Evolutionary conservation across 2,797 vertebrate genomes (phyloP), one percentile per base, ranked within the genome.

Genomic region (Danio choprae): DNA sequence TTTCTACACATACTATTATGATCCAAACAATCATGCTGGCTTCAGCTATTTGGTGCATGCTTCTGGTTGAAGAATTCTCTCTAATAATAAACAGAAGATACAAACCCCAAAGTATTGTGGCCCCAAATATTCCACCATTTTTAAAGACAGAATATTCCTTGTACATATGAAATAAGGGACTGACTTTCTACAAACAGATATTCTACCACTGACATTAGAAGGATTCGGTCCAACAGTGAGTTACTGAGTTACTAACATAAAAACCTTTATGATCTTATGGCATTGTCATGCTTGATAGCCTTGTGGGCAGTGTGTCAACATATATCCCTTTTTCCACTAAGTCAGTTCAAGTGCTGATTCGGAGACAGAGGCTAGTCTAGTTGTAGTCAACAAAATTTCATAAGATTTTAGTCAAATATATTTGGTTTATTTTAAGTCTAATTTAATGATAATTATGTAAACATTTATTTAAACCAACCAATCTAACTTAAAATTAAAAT

Each of bases 41-140:
- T 41, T 63, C 59, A 75, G 72, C 29, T 50, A 29, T 15, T 29
- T n/a, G 10, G n/a, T 50, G 40, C 15, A 16, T 40, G 8, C 29
- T 29, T 60, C 15, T 48, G 81, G 43, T n/a, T 83, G 83, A 83
- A 83, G 68, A 46, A 51, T 5, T 84, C 56, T 13, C 41, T 79
- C 72, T 58, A 77, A 43, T 62, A 77, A 77, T 73, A 51, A 53
- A 50, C 18, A 51, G 41, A 64, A 18, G 40, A 79, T 77, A 82
- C 89, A 90, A 89, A 92, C 87, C 87, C 90, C 89, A 92, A 91
- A 88, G 86, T 86, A 85, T 87, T 87, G 88, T 91, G 92, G 91
- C 76, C 85, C 91, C 89, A 90, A 89, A 91, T 90, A 90, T 90
- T 48, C 55, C 29, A 50, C 1, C 8, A 11, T 41, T 79, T n/a